phyloP scores from a whole-genome alignment of 1,140 invertebrate species.

The Drosophila setifemur region DNA sequence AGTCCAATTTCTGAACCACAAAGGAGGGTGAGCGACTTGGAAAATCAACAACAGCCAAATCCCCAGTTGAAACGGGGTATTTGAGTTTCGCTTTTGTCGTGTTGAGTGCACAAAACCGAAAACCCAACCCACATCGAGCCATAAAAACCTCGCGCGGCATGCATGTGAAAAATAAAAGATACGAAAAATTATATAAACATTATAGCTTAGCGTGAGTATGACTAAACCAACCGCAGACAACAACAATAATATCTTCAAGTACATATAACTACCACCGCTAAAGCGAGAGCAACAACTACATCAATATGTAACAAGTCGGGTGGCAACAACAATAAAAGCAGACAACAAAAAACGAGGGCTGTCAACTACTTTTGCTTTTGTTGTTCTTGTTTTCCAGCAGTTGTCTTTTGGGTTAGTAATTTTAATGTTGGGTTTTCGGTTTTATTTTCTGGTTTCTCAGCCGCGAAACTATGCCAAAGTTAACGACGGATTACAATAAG shows the following conservation, averaged over 20 bases:
- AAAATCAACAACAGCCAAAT: conserved; percentile 12
- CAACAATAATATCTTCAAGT: neutral
- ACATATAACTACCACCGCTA: conserved; percentile 25
- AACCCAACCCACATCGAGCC: conserved; percentile 48
- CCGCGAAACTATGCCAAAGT: conserved; percentile 72
- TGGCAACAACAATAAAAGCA: conserved; percentile 50
- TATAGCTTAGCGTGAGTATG: conserved; percentile 71
- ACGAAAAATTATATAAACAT: conserved; percentile 80
- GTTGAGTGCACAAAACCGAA: conserved; percentile 28
- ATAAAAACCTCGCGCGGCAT: conserved; percentile 59
- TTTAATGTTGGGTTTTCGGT: conserved; percentile 55
- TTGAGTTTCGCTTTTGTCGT: conserved; percentile 18
- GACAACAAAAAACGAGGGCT: conserved; percentile 20
- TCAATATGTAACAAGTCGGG: conserved; percentile 75
- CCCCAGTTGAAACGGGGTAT: neutral
- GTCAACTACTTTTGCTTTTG: conserved; percentile 45
- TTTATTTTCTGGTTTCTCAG: conserved; percentile 66
- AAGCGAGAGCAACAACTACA: conserved; percentile 45
- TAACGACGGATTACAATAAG: conserved; percentile 75
- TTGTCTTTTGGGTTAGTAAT: conserved; percentile 55
- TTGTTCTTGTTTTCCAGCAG: conserved; percentile 9
- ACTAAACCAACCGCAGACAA: conserved; percentile 69
- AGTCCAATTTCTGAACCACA: conserved; percentile 7
- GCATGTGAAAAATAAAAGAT: conserved; percentile 68
- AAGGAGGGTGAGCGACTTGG: conserved; percentile 2